phyloP scores from a whole-genome alignment of 2,113 vertebrate species.

The Pteruthius melanotis region DNA sequence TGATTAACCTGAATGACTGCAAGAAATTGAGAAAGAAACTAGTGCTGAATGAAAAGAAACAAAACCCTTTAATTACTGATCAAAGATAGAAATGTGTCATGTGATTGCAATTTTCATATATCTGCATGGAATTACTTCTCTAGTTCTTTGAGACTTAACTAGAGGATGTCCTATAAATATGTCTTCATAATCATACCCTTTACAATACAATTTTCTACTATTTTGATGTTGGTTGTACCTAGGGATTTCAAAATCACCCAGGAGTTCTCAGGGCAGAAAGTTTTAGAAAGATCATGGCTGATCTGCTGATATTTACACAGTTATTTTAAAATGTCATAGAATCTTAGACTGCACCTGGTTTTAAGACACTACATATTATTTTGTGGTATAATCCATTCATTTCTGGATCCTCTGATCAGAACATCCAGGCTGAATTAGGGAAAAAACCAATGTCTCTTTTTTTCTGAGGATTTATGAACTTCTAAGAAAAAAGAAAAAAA shows the following conservation, averaged over 20 bases:
- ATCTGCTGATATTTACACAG: not conserved
- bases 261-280: not conserved
- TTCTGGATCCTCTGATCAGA: not conserved
- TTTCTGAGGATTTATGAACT: not conserved
- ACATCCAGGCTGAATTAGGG: not conserved
- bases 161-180: not conserved
- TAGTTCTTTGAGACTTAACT: slow-evolving; percentile 29
- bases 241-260: not conserved
- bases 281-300: not conserved
- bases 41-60: slow-evolving; percentile 78
- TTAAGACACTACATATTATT: not conserved
- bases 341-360: not conserved
- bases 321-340: not conserved
- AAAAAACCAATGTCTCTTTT: not conserved
- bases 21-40: slow-evolving; percentile 77
- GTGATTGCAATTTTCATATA: slow-evolving; percentile 50
- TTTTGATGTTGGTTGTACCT: not conserved
- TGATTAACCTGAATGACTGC: slow-evolving; percentile 74
- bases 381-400: not conserved
- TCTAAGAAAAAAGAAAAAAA: not conserved
- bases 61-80: slow-evolving; percentile 82
- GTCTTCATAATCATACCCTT: not conserved
- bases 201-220: not conserved
- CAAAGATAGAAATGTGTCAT: slow-evolving; percentile 73
- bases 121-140: slow-evolving; percentile 23